Base-by-base conservation (phyloP, 2,113 vertebrate genomes). In the Ptilonorhynchus violaceus region DNA sequence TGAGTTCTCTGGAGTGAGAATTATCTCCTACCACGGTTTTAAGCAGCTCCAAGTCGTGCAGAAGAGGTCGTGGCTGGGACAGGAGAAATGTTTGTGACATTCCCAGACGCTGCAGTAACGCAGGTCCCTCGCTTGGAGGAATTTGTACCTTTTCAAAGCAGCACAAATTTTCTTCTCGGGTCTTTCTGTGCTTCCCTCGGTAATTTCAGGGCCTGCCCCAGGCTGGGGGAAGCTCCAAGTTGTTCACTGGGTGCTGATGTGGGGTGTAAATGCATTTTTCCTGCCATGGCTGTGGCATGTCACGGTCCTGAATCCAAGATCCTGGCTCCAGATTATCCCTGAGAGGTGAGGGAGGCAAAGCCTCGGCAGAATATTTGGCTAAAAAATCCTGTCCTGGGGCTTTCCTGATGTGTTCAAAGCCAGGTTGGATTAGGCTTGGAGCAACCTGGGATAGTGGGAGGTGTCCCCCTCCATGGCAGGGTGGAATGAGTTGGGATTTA, bases 201-300 rank as follows among this genome's bases (percentile, higher is more conserved):
- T 8, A 3, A 49, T 52, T 59, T 21, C 27, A 2, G 41, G 67
- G 17, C 11, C 8, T 8, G 17, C n/a, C 53, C 10, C 0, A 1
- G 58, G 35, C 62, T 11, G 58, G 30, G 31, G 10, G 47, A 67
- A 58, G 64, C 56, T 68, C 6, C 0, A 6, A 39, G 55, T 17
- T 5, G 4, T 23, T 81, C 44, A 3, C 21, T 0, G 30, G 6
- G 15, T 4, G 22, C 44, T 19, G 52, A 4, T 5, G 12, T 6
- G 58, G 9, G 53, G 7, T 11, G 4, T 18, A 27, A 49, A 77
- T 0, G 3, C 1, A 0, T 27, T 79, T 69, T 27, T 35, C 13
- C 16, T 73, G 44, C 11, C 13, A 0, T 0, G 1, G 44, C 58
- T 41, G 1, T 5, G 15, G 59, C n/a, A 19, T 6, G 5, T 1